Conservation (phyloP, 2,888 invertebrate genomes). For the Cheilosia vulpina region DNA sequence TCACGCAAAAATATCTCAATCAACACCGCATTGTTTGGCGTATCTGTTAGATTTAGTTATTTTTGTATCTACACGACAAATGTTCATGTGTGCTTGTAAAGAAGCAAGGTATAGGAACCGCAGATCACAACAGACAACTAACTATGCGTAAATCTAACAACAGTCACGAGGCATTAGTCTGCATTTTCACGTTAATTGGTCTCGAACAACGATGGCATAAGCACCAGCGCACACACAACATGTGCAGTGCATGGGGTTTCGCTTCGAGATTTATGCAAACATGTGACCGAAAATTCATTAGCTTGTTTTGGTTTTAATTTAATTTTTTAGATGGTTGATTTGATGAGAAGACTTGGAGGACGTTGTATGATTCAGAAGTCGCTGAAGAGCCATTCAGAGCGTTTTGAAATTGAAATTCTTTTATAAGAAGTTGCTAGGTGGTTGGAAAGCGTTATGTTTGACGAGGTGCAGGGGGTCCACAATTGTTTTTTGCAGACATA, state of each 20-base stretch:
- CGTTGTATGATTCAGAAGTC: not conserved
- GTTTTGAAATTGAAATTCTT: too few relatives aligned
- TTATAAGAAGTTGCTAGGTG: too few relatives aligned
- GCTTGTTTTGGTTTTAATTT: conserved; percentile 43
- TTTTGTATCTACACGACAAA: conserved; percentile 37
- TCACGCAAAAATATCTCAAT: conserved; percentile 34
- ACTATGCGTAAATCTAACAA: conserved; percentile 69
- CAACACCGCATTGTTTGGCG: conserved; percentile 55
- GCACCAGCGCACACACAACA: conserved; percentile 28
- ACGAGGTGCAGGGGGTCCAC: too few relatives aligned
- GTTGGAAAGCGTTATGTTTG: too few relatives aligned
- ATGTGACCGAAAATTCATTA: conserved; percentile 47
- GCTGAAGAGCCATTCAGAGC: too few relatives aligned
- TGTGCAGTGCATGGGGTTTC: conserved; percentile 52
- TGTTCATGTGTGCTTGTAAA: conserved; percentile 22
- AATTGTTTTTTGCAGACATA: too few relatives aligned
- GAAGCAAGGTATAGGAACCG: conserved; percentile 28
- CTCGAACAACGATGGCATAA: conserved; percentile 42
- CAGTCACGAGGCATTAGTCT: conserved; percentile 68
- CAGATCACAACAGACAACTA: conserved; percentile 53
- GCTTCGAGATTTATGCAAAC: conserved; percentile 38
- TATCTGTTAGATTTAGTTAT: conserved; percentile 50
- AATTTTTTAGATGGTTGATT: not conserved
- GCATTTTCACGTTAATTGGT: conserved; percentile 73
- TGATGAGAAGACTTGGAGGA: not conserved